phyloP scores from a whole-genome alignment of 2,888 invertebrate species.

The Rotaria magnacalcarata region DNA sequence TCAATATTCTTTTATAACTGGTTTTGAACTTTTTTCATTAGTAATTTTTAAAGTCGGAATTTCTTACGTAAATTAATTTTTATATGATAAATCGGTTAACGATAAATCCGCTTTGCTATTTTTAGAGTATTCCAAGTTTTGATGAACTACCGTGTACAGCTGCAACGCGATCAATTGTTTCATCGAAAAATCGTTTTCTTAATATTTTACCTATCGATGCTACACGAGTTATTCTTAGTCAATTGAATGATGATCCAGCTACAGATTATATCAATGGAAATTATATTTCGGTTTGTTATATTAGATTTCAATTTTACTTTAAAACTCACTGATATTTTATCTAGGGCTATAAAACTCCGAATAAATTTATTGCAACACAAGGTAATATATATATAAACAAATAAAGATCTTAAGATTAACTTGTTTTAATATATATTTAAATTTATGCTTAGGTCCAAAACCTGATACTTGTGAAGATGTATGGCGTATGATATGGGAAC shows the following conservation, averaged over 20 bases:
- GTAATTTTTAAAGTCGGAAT: too few species aligned
- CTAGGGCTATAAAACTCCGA: conserved; percentile 71
- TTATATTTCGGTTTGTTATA: conserved; percentile 64
- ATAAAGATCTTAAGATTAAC: too few species aligned
- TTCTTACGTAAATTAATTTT: too few species aligned
- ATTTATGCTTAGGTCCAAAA: background rate
- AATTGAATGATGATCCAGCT: conserved; percentile 64
- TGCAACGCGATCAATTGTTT: background rate
- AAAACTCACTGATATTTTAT: background rate
- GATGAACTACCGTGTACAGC: conserved; percentile 20
- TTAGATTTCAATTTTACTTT: background rate
- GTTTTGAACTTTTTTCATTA: too few species aligned
- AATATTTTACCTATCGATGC: conserved; percentile 76
- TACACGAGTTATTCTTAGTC: conserved; percentile 72
- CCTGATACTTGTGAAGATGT: conserved; percentile 11
- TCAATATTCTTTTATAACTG: too few species aligned
- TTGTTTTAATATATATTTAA: background rate
- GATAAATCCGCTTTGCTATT: too few species aligned
- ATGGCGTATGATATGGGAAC: conserved; percentile 35
- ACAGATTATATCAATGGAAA: conserved; percentile 84
- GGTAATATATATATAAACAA: conserved; percentile 60
- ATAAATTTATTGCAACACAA: conserved; percentile 83
- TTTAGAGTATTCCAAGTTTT: conserved; percentile 29
- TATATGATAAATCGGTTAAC: too few species aligned
- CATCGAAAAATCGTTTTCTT: conserved; percentile 75